Conservation (phyloP, 2,113 vertebrate genomes). For the Pseudois nayaur region DNA sequence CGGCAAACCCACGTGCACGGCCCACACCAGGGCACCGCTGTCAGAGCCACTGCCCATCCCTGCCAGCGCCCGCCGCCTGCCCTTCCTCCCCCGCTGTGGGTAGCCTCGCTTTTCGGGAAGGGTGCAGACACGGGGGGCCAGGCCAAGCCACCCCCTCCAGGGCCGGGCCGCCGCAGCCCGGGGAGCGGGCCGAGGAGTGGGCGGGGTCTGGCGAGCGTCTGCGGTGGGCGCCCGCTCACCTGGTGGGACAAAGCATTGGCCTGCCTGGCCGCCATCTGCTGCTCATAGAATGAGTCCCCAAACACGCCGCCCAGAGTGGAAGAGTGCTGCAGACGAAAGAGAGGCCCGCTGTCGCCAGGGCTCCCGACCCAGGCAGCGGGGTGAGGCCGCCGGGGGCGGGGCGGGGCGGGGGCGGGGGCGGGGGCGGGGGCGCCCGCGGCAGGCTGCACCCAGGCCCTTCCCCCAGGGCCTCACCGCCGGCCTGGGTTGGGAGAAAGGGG, state of each 20-base stretch:
- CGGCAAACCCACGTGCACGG: neutral
- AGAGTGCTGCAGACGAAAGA: slow-evolving; percentile 90
- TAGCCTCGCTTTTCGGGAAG: rapidly evolving
- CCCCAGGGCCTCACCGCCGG: neutral
- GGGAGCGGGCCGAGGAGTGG: neutral
- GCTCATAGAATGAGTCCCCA: slow-evolving; percentile 97
- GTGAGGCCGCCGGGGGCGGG: rapidly evolving
- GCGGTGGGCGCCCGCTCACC: slow-evolving; percentile 81
- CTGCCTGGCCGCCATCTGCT: slow-evolving; percentile 96
- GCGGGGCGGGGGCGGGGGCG: rapidly evolving
- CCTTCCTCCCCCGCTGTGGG: neutral
- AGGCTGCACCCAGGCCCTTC: neutral
- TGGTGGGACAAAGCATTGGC: slow-evolving; percentile 98
- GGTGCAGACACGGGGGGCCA: neutral
- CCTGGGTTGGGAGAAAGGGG: neutral
- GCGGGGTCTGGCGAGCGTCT: neutral
- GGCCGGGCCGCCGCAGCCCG: neutral
- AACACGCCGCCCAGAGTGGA: slow-evolving; percentile 94
- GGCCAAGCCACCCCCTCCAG: neutral
- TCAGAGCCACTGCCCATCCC: neutral
- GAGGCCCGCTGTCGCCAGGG: slow-evolving; percentile 64
- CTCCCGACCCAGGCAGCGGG: neutral
- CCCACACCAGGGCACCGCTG: neutral
- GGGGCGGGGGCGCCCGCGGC: neutral
- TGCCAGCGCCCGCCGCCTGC: neutral